phyloP scores from a whole-genome alignment of 2,113 vertebrate genomes.

The Callipepla squamata region DNA sequence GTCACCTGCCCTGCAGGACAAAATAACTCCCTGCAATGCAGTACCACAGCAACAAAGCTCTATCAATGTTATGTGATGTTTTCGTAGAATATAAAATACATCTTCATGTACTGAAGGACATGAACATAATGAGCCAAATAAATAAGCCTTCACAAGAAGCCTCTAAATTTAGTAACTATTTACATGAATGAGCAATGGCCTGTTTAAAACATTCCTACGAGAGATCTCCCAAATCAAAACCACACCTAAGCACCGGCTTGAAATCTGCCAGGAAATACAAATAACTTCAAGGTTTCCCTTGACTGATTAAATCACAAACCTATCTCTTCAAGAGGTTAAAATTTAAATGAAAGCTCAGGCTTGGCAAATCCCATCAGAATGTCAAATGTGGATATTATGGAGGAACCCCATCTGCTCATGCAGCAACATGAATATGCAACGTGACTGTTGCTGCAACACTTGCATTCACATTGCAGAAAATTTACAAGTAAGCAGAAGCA shows the following conservation, averaged over 20 bases:
- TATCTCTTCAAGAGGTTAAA: conserved; percentile 43
- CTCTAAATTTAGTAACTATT: not conserved
- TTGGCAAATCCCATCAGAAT: conserved; percentile 57
- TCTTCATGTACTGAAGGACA: not conserved
- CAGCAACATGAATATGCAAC: conserved; percentile 60
- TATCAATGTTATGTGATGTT: accelerated
- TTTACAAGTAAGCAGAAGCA: conserved; percentile 45
- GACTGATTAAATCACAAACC: conserved; percentile 30
- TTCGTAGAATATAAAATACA: not conserved
- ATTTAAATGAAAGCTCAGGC: conserved; percentile 50
- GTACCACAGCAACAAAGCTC: not conserved
- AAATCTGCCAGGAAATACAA: not conserved
- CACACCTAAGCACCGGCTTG: not conserved
- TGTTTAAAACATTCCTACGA: not conserved
- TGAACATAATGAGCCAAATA: not conserved
- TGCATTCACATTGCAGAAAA: conserved; percentile 40
- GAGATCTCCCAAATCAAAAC: not conserved
- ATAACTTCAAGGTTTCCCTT: not conserved
- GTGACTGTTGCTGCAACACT: conserved; percentile 42
- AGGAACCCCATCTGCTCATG: conserved; percentile 63
- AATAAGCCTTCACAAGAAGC: not conserved
- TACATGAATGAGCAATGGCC: not conserved
- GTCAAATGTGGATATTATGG: conserved; percentile 59
- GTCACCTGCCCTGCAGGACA: not conserved
- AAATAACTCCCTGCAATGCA: not conserved